Evolutionary conservation across 2,888 invertebrate genomes (phyloP), one percentile per base, ranked within the genome.

Genomic region (Diadegma fenestrale): DNA sequence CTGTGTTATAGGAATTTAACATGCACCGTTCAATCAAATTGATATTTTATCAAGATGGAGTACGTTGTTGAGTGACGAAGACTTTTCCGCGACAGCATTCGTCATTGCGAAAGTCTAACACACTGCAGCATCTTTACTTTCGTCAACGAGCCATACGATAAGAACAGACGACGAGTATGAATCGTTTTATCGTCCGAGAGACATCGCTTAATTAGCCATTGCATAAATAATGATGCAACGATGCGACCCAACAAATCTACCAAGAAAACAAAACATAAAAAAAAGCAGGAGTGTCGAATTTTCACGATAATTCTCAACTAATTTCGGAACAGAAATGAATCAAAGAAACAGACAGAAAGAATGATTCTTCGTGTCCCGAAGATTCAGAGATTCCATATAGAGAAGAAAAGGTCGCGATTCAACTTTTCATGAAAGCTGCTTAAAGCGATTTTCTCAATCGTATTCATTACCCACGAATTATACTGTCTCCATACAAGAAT

Each of bases 141-240:
- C 75, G 30, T 33, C 19, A 4, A 41, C 63, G 5, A 19, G 19
- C 48, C 3, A 48, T 19, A 8, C 68, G 43, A 54, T 41, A 45
- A 75, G n/a, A 30, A 66, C 48, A 8, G 17, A 43, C 45, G 71
- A 79, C 73, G 48, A 51, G 22, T 45, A 30, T 73, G 61, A 73
- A 63, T 63, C 10, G 58, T 54, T 17, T 45, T n/a, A 33, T 45
- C 45, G 43, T 68, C 45, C 45, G 45, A 68, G 68, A 45, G 3
- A 22, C 68, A 45, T 45, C 64, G 33, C 19, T 37, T 64, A 68
- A 68, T 68, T 30, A 30, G 19, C 43, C 26, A n/a, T 75, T 68
- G 30, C 41, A 43, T 43, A 43, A 78, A 68, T 69, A 41, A 58
- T 41, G 5, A 37, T 19, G 58, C 19, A 43, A 68, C 14, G 8